phyloP scores from a whole-genome alignment of 2,797 vertebrate genomes.

The Macropodus opercularis region DNA sequence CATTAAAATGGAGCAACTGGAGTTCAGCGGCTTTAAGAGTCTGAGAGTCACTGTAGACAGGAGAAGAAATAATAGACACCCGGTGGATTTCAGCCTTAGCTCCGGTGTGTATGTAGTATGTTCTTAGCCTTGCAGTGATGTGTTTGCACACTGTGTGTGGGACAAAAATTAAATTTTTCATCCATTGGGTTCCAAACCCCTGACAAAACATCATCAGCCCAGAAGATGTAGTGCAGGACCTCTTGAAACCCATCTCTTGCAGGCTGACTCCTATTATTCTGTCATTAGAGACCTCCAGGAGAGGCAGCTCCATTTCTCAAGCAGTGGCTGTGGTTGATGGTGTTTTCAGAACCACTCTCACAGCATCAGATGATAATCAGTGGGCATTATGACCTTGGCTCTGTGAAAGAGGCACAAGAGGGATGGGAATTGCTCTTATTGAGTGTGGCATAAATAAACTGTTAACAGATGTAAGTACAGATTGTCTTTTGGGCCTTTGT shows the following conservation, averaged over 20 bases:
- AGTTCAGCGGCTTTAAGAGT: constrained; percentile 22
- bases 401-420: constrained; percentile 21
- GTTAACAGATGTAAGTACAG: constrained; percentile 17
- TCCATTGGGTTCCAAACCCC: constrained; percentile 34
- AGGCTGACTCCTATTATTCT: constrained; percentile 58
- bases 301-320: constrained; percentile 31
- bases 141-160: constrained; percentile 45
- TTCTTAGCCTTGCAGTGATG: constrained; percentile 5
- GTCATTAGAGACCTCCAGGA: constrained; percentile 62
- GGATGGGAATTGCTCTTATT: constrained; percentile 16
- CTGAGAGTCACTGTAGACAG: constrained; percentile 11
- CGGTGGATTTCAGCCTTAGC: constrained; percentile 23
- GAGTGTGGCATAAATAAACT: constrained; percentile 36
- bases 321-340: constrained; percentile 40
- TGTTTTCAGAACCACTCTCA: constrained; percentile 51
- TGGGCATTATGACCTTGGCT: constrained; percentile 46
- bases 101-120: constrained; percentile 15
- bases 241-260: constrained; percentile 36
- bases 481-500: constrained; percentile 26
- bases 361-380: constrained; percentile 40
- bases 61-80: constrained; percentile 36
- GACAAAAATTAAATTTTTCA: constrained; percentile 36
- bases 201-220: constrained; percentile 38
- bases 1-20: constrained; percentile 32
- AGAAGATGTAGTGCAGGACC: constrained; percentile 40